Evolutionary conservation across 1,140 invertebrate genomes (phyloP), one percentile per base, ranked within the genome.

Genomic region (Copidosoma floridanum): DNA sequence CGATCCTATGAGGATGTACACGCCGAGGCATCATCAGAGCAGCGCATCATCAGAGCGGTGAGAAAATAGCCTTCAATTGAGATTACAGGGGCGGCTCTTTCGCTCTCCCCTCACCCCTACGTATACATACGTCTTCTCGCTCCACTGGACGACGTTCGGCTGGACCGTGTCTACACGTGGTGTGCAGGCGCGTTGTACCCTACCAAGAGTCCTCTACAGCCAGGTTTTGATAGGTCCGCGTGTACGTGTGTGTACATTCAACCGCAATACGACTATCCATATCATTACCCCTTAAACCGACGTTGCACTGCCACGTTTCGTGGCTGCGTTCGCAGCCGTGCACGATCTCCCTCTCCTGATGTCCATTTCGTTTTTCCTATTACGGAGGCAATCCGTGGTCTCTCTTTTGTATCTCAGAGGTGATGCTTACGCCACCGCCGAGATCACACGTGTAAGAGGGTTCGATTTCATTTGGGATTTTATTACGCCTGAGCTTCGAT

Each of bases 21-120:
- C 67, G 55, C 65, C 58, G 64, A 66, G 63, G 68, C 63, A 70
- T 69, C 68, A 71, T 69, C 67, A 68, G 65, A 71, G 65, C 61
- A 73, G 65, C 59, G 74, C 76, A 80, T 80, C 76, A 80, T 80
- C 75, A 79, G 76, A 79, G 75, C 77, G 78, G 78, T 79, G 78
- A 80, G 78, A 80, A 79, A 80, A 80, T 80, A 79, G 75, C 78
- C 77, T 80, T 78, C 77, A 80, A 78, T 80, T 80, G 75, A 79
- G 78, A 80, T 80, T 80, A 79, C 76, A 80, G 77, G 73, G 78
- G 75, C 77, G 78, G 77, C 77, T 63, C 66, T 58, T 65, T 71
- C 66, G 35, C 38, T 47, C 52, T 55, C 59, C 65, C 57, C 20
- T 32, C 46, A 50, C 62, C 55, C 48, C 43, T 57, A 53, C 54